Percentiles rank a stretch among this genome's conserved stretches.
These are phyloP conservation scores for Falcaria lacertinaria DNA, from an alignment of 2,888 invertebrate genomes.

Conservation along the genomic window DNA sequence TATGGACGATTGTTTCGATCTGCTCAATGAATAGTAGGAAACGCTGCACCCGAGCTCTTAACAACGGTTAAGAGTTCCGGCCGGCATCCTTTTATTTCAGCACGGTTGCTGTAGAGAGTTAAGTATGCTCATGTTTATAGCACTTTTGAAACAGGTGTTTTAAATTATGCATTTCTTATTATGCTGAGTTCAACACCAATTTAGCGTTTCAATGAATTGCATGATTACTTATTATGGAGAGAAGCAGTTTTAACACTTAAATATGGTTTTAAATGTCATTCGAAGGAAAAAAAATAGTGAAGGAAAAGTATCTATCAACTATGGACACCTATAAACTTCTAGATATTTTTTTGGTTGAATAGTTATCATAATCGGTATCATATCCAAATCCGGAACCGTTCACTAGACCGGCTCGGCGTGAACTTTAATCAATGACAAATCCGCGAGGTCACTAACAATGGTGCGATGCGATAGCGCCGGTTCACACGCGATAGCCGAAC, in stretches of 20 bases:
- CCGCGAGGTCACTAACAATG: conserved; percentile 36
- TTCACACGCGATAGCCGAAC: conserved; percentile 56
- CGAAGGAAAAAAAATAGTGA: not conserved
- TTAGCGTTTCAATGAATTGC: too few relatives aligned
- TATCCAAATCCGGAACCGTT: conserved; percentile 24
- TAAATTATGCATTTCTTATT: not conserved
- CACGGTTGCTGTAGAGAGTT: conserved; percentile 8
- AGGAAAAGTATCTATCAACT: not conserved
- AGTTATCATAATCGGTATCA: not conserved
- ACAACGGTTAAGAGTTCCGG: conserved; percentile 36
- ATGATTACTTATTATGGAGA: too few relatives aligned
- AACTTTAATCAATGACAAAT: conserved; percentile 28
- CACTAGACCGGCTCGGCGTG: conserved; percentile 17
- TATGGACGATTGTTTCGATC: conserved; percentile 38
- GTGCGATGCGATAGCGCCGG: conserved; percentile 27
- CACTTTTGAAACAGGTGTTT: not conserved
- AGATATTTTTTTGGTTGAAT: too few relatives aligned
- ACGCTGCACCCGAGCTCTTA: conserved; percentile 32
- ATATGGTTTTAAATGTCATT: too few relatives aligned
- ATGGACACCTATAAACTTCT: not conserved
- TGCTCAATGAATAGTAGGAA: conserved; percentile 40
- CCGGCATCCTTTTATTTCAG: conserved; percentile 25
- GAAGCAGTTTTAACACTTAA: too few relatives aligned
- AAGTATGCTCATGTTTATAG: not conserved
- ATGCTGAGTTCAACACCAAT: not conserved